Base-by-base conservation (phyloP, 2,888 invertebrate species). In the Polia nebulosa region DNA sequence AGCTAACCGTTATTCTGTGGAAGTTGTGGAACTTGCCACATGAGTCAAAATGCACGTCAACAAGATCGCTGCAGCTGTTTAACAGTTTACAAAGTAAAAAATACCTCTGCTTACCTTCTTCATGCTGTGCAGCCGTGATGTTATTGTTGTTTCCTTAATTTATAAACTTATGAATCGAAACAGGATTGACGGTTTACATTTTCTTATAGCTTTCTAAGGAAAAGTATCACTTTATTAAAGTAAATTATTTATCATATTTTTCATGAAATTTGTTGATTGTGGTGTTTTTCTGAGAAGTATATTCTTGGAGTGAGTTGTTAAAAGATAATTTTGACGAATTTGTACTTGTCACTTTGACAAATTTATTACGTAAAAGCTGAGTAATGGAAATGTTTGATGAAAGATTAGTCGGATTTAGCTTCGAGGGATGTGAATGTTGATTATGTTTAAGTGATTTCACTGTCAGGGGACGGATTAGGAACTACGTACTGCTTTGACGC, bases 361-460 rank as follows among this genome's bases (percentile, higher is more conserved):
- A 32, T 68, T 49, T 57, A 58, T 49, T 49, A 39, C 49, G 13
- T 58, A 44, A 34, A 34, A 36, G 27, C 34, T 29, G 7, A 39
- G 41, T 11, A 27, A 44, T 34, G 9, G 11, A 6, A 56, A 45
- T 45, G 22, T 56, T 29, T 45, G 15, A 55, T 11, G 3, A 27
- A 45, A 22, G 47, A 69, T 59, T 39, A 69, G 5, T 11, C 11
- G 25, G 67, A 39, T 69, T 58, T 41, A 29, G 13, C 39, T 39
- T 20, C 39, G 25, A 25, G 32, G 32, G 20, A 5, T 9, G 11
- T 39, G 25, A 17, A 41, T 13, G 20, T 39, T 49, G 59, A 15
- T 69, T 25, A 17, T 58, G 44, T 5, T 29, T 25, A 2, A 13
- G 8, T 6, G 36, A 67, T 20, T 68, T 25, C 36, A 39, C 0